phyloP scores from a whole-genome alignment of 2,888 invertebrate genomes.

The Proisotoma minuta region DNA sequence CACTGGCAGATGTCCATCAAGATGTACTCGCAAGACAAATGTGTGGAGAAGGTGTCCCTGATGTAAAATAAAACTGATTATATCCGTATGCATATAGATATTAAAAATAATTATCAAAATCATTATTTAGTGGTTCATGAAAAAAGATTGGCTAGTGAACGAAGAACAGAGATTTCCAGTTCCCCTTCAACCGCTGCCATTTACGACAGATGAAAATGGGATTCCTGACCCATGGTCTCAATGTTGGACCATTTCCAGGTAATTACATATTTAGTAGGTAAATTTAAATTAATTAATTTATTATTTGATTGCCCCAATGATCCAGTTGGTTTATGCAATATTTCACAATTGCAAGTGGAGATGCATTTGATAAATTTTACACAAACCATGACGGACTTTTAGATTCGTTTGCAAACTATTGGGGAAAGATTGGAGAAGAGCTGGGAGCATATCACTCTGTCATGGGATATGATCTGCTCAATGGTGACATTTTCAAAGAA shows the following conservation, averaged over 20 bases:
- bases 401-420: slow-evolving; percentile 9
- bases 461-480: slow-evolving; percentile 9
- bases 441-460: background rate
- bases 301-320: no score
- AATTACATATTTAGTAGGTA: no score
- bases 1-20: slow-evolving; percentile 14
- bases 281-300: no score
- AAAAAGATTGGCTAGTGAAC: slow-evolving; percentile 10
- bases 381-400: slow-evolving; percentile 10
- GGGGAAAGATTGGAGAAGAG: slow-evolving; percentile 4
- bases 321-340: slow-evolving; percentile 14
- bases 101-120: background rate
- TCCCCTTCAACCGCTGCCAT: slow-evolving; percentile 11
- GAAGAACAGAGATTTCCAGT: slow-evolving; percentile 2
- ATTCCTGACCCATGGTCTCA: slow-evolving; percentile 11
- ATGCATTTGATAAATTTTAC: slow-evolving; percentile 9
- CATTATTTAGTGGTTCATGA: slow-evolving; percentile 2
- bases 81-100: background rate
- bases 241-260: slow-evolving; percentile 2
- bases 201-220: slow-evolving; percentile 10
- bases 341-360: background rate
- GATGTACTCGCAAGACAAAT: slow-evolving; percentile 10
- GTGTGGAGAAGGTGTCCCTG: slow-evolving; percentile 15
- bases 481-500: slow-evolving; percentile 7
- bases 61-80: slow-evolving; percentile 1